Evolutionary conservation across 2,888 invertebrate genomes (phyloP).

Genomic region (Tromatobia lineatoria): DNA sequence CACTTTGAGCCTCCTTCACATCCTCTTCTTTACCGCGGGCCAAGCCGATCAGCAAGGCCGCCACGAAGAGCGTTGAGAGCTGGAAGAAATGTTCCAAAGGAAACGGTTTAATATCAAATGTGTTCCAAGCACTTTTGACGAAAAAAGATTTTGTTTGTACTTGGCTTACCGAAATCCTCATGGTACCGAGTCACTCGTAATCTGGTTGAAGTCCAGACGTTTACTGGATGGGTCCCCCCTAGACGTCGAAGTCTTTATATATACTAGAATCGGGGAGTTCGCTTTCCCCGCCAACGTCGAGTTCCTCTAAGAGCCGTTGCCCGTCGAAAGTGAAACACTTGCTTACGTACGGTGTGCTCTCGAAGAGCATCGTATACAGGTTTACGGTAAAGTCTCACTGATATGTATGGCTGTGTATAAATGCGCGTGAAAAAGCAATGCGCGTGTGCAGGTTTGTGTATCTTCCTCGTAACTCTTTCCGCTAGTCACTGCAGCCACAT

Average conservation of each 20-base stretch:
- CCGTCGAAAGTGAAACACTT: slow-evolving; percentile 84
- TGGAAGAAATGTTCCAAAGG: slow-evolving; percentile 63
- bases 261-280: slow-evolving; percentile 75
- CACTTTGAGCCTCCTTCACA: slow-evolving; percentile 61
- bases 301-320: slow-evolving; percentile 74
- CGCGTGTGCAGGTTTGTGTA: slow-evolving; percentile 19
- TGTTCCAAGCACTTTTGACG: not conserved
- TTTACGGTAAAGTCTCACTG: slow-evolving; percentile 40
- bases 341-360: slow-evolving; percentile 47
- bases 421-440: slow-evolving; percentile 26
- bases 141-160: not conserved
- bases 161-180: slow-evolving; percentile 83
- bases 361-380: slow-evolving; percentile 49
- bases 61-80: slow-evolving; percentile 73
- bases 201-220: slow-evolving; percentile 81
- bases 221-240: slow-evolving; percentile 84
- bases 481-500: slow-evolving; percentile 39
- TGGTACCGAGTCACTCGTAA: slow-evolving; percentile 76
- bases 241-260: slow-evolving; percentile 82
- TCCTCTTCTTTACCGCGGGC: slow-evolving; percentile 74
- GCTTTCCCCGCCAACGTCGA: slow-evolving; percentile 81
- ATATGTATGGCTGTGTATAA: slow-evolving; percentile 14
- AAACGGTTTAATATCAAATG: not conserved
- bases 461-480: slow-evolving; percentile 49
- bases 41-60: slow-evolving; percentile 78